Base-by-base conservation (phyloP, 2,113 vertebrate genomes). In the Carollia perspicillata region DNA sequence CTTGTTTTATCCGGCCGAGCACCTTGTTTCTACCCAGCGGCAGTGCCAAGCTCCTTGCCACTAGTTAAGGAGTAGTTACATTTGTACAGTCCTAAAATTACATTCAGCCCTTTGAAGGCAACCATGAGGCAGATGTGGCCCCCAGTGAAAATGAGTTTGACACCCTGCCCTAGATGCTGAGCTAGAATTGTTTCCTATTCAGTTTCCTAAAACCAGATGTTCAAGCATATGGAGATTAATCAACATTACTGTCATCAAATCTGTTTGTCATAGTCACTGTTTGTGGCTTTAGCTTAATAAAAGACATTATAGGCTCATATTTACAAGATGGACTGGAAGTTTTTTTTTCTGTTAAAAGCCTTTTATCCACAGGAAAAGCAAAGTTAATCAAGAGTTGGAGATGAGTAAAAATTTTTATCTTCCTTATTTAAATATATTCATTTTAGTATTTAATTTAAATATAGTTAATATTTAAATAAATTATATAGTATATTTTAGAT, bases 141-240 rank as follows among this genome's bases (percentile, higher is more conserved):
- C 55, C 55, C 8, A 2, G 55, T 58, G 22, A 58, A 23, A 58
- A 58, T 58, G 22, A 58, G 22, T 58, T 58, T 9, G 55, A 58
- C 22, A 58, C 8, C 22, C 8, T 8, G 55, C 40, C 35, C 12
- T 42, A 66, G 65, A 69, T 5, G n/a, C 71, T 80, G 84, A 75
- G 51, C 40, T 47, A 42, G 74, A 2, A 37, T 58, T n/a, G 23
- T 49, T 84, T 87, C 37, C 58, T 71, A 33, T 75, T 80, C 40
- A 37, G 3, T 60, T 81, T 71, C 66, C 71, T 55, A 47, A 92
- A 84, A 49, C 71, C 88, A 93, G 66, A 60, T 78, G 71, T 77
- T 51, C 65, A 60, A 35, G 7, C 53, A 80, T 80, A 94, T 63
- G 47, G 71, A 85, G 51, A 94, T 84, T 66, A 95, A 87, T 90